A percentile compares a stretch with the other conserved stretches of the same genome.
Evolutionary conservation across 2,113 vertebrate species (phyloP).

Genomic region (Eclectus roratus): DNA sequence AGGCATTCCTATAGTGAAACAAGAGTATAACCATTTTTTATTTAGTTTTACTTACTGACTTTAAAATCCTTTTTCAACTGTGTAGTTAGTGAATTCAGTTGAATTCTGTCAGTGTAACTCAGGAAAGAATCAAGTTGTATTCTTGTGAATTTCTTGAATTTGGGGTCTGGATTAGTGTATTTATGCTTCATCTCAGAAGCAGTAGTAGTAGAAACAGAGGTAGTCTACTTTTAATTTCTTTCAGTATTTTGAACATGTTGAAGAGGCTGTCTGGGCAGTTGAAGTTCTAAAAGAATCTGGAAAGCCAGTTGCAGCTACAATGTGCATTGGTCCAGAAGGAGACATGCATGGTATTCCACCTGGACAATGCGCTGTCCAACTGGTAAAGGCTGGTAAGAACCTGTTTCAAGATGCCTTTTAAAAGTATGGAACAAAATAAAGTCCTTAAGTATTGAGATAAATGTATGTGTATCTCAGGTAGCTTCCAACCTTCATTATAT

Average conservation of each 20-base stretch:
- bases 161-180: background rate
- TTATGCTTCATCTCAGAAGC: background rate
- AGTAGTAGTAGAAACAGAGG: background rate
- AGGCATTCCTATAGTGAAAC: background rate
- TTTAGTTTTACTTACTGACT: background rate
- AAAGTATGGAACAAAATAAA: background rate
- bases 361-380: slow-evolving; percentile 88
- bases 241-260: slow-evolving; percentile 97
- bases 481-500: background rate
- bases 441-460: background rate
- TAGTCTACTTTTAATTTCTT: slow-evolving; percentile 11
- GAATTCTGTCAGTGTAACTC: background rate
- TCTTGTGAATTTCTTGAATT: background rate
- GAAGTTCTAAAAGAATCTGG: slow-evolving; percentile 86
- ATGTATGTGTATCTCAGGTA: background rate
- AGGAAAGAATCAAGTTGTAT: background rate
- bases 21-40: background rate
- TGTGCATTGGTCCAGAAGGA: slow-evolving; percentile 94
- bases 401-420: background rate
- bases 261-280: slow-evolving; percentile 96
- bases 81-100: background rate
- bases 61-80: background rate
- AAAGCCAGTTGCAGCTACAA: slow-evolving; percentile 86
- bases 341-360: slow-evolving; percentile 87
- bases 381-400: slow-evolving; percentile 89